These are phyloP conservation scores for Eilema depressum DNA, from an alignment of 2,888 invertebrate genomes.

Conservation along the genomic window DNA sequence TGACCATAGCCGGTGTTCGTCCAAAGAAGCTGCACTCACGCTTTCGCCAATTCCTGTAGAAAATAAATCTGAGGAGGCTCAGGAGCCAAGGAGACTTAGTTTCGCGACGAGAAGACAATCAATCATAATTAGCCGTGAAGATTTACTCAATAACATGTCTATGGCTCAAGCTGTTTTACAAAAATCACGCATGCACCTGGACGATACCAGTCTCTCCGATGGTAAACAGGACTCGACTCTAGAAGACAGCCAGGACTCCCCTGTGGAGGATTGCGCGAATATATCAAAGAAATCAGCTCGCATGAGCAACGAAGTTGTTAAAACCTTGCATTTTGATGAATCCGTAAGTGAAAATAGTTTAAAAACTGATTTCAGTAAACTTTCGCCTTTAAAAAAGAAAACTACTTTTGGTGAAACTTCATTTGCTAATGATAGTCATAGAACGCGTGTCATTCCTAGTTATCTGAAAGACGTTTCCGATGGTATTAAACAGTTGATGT, in stretches of 20 bases:
- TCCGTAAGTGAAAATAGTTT: conserved; percentile 56
- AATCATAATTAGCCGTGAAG: conserved; percentile 66
- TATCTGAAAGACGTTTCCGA: conserved; percentile 70
- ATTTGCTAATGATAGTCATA: conserved; percentile 58
- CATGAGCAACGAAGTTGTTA: conserved; percentile 71
- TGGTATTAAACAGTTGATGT: conserved; percentile 73
- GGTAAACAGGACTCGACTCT: conserved; percentile 49
- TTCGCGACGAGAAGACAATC: conserved; percentile 62
- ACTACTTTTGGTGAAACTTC: conserved; percentile 67
- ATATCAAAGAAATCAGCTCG: conserved; percentile 48
- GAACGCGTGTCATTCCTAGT: conserved; percentile 71
- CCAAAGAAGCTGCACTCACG: conserved; percentile 11
- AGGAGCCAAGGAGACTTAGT: conserved; percentile 54
- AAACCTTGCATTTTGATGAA: conserved; percentile 75
- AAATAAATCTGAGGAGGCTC: conserved; percentile 36
- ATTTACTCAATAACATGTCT: conserved; percentile 70
- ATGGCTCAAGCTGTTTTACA: conserved; percentile 70
- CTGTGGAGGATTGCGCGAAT: conserved; percentile 17
- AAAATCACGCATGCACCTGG: conserved; percentile 60
- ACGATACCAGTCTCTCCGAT: conserved; percentile 57
- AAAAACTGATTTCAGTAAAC: conserved; percentile 41
- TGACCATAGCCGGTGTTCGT: conserved; percentile 52
- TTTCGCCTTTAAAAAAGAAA: conserved; percentile 69
- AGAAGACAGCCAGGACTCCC: conserved; percentile 49
- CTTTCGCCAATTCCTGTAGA: conserved; percentile 27